Conservation (phyloP, 2,113 vertebrate genomes). For the Natator depressus region DNA sequence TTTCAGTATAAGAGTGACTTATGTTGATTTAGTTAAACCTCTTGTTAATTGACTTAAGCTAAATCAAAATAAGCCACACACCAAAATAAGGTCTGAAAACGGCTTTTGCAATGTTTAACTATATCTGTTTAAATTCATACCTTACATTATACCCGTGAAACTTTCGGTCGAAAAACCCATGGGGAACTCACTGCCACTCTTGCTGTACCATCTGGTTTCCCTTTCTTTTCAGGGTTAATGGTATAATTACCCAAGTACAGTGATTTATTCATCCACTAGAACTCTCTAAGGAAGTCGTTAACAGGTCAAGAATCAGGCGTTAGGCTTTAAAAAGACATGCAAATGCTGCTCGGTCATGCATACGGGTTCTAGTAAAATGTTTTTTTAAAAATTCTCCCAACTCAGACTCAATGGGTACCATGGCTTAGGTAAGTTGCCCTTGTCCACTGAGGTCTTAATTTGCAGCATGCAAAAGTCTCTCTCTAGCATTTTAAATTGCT, state of each 20-base stretch:
- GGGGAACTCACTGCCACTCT: constrained; percentile 3
- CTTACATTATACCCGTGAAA: background rate
- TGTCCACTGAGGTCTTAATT: background rate
- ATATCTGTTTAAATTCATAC: background rate
- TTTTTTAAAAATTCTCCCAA: constrained; percentile 29
- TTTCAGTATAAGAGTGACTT: background rate
- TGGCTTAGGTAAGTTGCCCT: background rate
- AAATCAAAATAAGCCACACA: background rate
- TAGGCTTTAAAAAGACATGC: constrained; percentile 61
- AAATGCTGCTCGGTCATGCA: background rate
- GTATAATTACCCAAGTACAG: constrained; percentile 33
- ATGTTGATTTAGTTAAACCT: background rate
- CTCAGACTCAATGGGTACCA: background rate
- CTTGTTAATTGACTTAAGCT: background rate
- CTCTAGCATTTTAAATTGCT: constrained; percentile 32
- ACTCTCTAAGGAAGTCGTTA: constrained; percentile 68
- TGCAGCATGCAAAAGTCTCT: background rate
- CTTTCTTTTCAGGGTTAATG: constrained; percentile 40
- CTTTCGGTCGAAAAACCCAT: constrained; percentile 19
- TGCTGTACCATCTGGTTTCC: constrained; percentile 31
- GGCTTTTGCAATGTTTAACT: background rate
- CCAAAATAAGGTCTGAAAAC: background rate
- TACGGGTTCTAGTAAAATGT: background rate
- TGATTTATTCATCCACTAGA: constrained; percentile 64
- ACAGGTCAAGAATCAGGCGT: constrained; percentile 62